phyloP scores from a whole-genome alignment of 2,113 vertebrate species.

The Dipodomys spectabilis region DNA sequence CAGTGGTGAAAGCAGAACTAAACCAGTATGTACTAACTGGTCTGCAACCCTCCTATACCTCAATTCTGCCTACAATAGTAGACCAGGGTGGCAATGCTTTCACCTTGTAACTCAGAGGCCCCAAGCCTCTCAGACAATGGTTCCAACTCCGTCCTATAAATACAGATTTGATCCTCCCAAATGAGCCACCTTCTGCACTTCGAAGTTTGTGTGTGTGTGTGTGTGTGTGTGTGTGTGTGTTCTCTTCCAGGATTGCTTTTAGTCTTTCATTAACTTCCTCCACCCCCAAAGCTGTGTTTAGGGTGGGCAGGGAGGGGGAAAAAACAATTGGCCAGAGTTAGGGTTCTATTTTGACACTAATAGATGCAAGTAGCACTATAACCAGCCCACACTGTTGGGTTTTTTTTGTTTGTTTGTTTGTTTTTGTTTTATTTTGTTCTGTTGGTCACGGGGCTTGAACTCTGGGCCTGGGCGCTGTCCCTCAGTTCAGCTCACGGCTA shows the following conservation, averaged over 20 bases:
- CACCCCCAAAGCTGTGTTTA: background rate
- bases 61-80: background rate
- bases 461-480: too few species aligned
- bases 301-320: background rate
- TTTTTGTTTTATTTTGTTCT: too few species aligned
- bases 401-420: too few species aligned
- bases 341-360: slow-evolving; percentile 14
- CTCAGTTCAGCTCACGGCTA: too few species aligned
- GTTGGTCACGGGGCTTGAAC: too few species aligned
- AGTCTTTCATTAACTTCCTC: background rate
- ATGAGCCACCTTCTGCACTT: background rate
- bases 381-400: background rate
- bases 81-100: background rate
- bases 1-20: slow-evolving; percentile 26
- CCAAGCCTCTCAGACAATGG: background rate
- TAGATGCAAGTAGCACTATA: background rate
- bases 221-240: too few species aligned
- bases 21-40: background rate
- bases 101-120: background rate
- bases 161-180: background rate
- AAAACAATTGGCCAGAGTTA: slow-evolving; percentile 10
- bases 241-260: background rate
- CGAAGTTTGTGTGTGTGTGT: background rate
- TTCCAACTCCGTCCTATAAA: background rate
- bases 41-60: background rate